Evolutionary conservation across 2,113 vertebrate species (phyloP), one percentile per base, ranked within the genome.

Genomic region (Brachionichthys hirsutus): DNA sequence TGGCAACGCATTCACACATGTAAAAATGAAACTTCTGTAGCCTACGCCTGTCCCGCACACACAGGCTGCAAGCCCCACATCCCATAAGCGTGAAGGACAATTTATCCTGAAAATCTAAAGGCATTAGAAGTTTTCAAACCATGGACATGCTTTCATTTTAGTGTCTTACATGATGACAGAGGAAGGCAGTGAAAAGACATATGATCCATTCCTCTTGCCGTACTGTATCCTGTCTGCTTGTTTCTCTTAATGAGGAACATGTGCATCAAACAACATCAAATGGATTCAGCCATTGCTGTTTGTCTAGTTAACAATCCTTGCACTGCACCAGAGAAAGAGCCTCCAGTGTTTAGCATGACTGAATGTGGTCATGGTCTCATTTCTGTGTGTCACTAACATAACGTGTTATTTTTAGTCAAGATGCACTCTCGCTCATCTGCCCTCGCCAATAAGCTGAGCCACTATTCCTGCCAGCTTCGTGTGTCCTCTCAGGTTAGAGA

Each of bases 191-290:
- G 54, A 54, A 72, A 68, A 65, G 81, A 83, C 81, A 72, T 62
- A 72, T 72, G 70, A 82, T 72, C 77, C 73, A 74, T 75, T 77
- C 72, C 73, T 68, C 72, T 61, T 73, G 68, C 69, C 70, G 73
- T 53, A 49, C 57, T 64, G 62, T 73, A 80, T 81, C 83, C 81
- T 84, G 75, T 66, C 75, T 81, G 66, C 76, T 81, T 70, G 49
- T 59, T n/a, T 70, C 57, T 46, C 78, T 62, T 91, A 91, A 89
- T 88, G 75, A 87, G 79, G 74, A 90, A 86, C 88, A 88, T 86
- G 87, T 90, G 87, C 80, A 69, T 72, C 66, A 56, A 43, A 65
- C 65, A 69, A 69, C 84, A 82, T 14, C 68, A 66, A 60, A 68
- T 70, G 60, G 47, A 61, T 71, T 72, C 70, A 83, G 71, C 73